phyloP scores from a whole-genome alignment of 2,888 invertebrate genomes.

The Scaptomyza reducta region DNA sequence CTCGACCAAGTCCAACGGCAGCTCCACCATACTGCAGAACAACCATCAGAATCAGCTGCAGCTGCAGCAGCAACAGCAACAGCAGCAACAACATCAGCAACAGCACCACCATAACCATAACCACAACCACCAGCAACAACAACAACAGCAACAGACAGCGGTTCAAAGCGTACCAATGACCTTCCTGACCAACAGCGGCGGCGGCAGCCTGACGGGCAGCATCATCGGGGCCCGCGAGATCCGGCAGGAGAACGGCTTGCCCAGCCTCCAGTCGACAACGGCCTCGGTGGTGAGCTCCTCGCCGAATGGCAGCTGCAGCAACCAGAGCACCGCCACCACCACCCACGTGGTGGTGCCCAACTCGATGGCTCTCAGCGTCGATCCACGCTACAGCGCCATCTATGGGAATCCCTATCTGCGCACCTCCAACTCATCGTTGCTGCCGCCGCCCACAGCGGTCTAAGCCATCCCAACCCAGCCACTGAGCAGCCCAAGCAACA shows the following conservation, averaged over 20 bases:
- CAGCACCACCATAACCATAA: constrained; percentile 67
- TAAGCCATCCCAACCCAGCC: constrained; percentile 52
- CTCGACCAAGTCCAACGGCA: constrained; percentile 83
- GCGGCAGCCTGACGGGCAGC: constrained; percentile 83
- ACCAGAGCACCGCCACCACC: constrained; percentile 82
- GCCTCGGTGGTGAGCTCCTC: constrained; percentile 84
- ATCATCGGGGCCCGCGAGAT: constrained; percentile 83
- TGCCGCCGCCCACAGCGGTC: constrained; percentile 86
- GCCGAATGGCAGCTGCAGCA: constrained; percentile 84
- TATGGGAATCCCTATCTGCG: constrained; percentile 95
- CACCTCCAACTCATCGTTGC: constrained; percentile 86
- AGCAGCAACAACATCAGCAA: constrained; percentile 72
- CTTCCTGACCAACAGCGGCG: constrained; percentile 79
- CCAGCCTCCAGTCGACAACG: constrained; percentile 83
- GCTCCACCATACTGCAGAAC: constrained; percentile 81
- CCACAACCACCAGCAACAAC: constrained; percentile 60
- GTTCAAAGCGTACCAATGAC: constrained; percentile 82
- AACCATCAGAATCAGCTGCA: constrained; percentile 82
- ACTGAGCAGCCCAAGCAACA: constrained; percentile 12
- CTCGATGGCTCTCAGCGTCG: constrained; percentile 85
- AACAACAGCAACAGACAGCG: constrained; percentile 43
- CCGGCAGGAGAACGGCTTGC: constrained; percentile 84
- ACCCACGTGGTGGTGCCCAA: constrained; percentile 80
- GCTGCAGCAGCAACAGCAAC: constrained; percentile 79
- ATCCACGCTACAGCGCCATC: constrained; percentile 94